Evolutionary conservation across 2,797 vertebrate genomes (phyloP), one percentile per base, ranked within the genome.

Genomic region (Sebastes jordani): DNA sequence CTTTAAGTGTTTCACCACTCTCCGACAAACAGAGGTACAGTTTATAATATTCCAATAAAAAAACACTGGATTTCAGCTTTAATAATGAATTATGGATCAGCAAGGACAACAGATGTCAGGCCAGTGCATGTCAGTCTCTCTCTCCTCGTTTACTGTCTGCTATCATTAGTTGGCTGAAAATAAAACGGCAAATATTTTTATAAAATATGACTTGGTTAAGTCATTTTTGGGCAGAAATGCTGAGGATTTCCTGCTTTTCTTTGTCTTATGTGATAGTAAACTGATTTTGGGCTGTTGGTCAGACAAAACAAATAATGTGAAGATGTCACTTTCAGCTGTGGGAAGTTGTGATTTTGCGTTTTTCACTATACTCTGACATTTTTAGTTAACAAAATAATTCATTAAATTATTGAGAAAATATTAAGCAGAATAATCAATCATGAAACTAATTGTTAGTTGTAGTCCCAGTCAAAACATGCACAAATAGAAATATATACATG

Each of bases 151-250:
- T 66, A 32, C 52, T 34, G 27, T 49, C 27, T 46, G 36, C 55
- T 56, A 22, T 62, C 16, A n/a, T 76, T 11, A 61, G 18, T 63
- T 0, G 18, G 29, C 11, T 10, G 32, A 71, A 65, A 55, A 71
- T 67, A 6, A 11, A 76, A 74, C 3, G 6, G 8, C 7, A 71
- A 69, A 62, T 32, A 59, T 52, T 61, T 60, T 29, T 7, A 75
- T 71, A 7, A 36, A 23, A 52, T 20, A 52, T 52, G 18, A 52
- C 46, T 0, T 52, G 46, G 46, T 22, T 54, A 54, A 54, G 52
- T 54, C n/a, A 54, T 11, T 54, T 49, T 49, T 20, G 8, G n/a
- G 52, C 9, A 54, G 0, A 54, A 22, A 54, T 54, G 52, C 27
- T 30, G 58, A 46, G 42, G 42, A 49, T 49, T 9, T 49, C 46